phyloP scores from a whole-genome alignment of 2,888 invertebrate genomes.

The Dusona sp. region DNA sequence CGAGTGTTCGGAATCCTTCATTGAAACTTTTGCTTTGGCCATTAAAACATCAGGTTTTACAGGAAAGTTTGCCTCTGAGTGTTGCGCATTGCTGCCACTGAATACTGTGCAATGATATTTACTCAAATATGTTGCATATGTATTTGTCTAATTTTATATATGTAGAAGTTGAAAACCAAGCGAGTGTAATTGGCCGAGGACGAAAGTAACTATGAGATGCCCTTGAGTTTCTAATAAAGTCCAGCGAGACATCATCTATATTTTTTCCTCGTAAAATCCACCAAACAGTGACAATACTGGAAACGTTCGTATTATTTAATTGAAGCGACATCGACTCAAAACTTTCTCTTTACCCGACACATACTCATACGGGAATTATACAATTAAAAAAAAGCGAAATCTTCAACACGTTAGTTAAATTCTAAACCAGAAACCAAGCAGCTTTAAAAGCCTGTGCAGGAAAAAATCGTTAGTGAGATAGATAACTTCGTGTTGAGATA shows the following conservation, averaged over 20 bases:
- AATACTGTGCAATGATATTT: background rate
- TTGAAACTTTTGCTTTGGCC: slow-evolving; percentile 39
- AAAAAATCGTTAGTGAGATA: background rate
- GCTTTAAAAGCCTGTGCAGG: background rate
- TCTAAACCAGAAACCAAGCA: background rate
- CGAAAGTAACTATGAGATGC: slow-evolving; percentile 52
- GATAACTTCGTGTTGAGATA: background rate
- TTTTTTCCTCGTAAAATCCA: background rate
- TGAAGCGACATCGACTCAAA: background rate
- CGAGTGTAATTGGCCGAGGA: slow-evolving; percentile 49
- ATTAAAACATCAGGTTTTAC: slow-evolving; percentile 50
- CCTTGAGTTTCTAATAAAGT: slow-evolving; percentile 44
- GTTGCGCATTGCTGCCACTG: slow-evolving; percentile 6
- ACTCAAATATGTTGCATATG: background rate
- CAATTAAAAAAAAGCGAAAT: too few relatives aligned
- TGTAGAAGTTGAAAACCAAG: slow-evolving; percentile 34
- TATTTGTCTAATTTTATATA: background rate
- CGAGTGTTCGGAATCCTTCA: slow-evolving; percentile 35
- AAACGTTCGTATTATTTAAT: background rate
- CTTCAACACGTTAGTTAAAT: background rate
- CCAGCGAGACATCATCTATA: background rate
- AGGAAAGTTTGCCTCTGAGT: slow-evolving; percentile 54
- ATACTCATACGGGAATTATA: too few relatives aligned
- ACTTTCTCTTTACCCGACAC: background rate
- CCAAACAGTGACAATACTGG: background rate